Evolutionary conservation across 2,113 vertebrate genomes (phyloP).

Genomic region (Pluvianellus socialis): DNA sequence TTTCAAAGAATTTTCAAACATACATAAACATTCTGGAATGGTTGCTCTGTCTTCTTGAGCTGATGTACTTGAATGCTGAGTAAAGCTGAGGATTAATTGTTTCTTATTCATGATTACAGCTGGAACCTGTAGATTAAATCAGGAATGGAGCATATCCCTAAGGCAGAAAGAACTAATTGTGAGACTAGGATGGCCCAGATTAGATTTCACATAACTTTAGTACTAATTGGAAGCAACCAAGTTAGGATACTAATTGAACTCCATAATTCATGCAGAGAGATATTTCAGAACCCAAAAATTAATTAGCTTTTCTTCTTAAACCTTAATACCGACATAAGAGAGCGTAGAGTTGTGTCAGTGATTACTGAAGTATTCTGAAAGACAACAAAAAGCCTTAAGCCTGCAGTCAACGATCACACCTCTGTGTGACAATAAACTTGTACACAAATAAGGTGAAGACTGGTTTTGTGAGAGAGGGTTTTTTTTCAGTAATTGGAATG

Average conservation of each 20-base stretch:
- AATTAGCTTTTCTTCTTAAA: not conserved
- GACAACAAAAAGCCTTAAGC: not conserved
- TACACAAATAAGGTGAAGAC: not conserved
- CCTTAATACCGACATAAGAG: not conserved
- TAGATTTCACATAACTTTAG: not conserved
- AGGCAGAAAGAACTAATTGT: not conserved
- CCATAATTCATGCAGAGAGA: not conserved
- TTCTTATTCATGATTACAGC: not conserved
- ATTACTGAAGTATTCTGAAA: not conserved
- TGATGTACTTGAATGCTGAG: not conserved
- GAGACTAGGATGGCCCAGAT: not conserved
- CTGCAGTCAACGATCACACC: not conserved
- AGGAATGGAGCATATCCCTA: not conserved
- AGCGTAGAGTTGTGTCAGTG: not conserved
- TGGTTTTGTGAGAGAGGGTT: not conserved
- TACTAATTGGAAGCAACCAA: not conserved
- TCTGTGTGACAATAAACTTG: not conserved
- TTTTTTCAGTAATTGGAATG: not conserved
- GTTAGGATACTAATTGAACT: not conserved
- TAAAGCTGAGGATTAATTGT: not conserved
- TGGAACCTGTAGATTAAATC: not conserved
- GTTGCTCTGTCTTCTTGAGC: not conserved
- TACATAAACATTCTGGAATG: not conserved
- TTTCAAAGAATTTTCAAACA: not conserved
- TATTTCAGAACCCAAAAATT: not conserved